A percentile compares a stretch with the other conserved stretches of the same genome.
Conservation (phyloP, 2,113 vertebrate species). For the Vulpes lagopus region DNA sequence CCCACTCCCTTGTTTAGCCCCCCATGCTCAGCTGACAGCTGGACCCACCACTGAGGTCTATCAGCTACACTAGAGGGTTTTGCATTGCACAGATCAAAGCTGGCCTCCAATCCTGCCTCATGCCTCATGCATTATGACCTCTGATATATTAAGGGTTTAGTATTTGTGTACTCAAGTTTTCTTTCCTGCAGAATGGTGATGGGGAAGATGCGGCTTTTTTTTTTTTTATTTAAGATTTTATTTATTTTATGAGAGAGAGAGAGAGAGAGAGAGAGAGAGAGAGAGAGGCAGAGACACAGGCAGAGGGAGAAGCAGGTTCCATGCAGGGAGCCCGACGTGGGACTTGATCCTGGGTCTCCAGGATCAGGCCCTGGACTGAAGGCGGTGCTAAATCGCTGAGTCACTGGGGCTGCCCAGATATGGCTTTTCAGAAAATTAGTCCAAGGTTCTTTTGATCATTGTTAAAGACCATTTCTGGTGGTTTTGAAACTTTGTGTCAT, state of each 20-base stretch:
- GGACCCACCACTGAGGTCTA: neutral
- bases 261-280: no score
- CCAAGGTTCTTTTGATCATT: neutral
- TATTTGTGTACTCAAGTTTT: neutral
- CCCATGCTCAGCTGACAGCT: neutral
- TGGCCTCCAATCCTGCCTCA: neutral
- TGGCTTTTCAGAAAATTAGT: neutral
- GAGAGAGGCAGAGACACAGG: no score
- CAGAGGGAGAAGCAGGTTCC: no score
- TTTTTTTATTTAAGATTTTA: no score
- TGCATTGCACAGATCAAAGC: neutral
- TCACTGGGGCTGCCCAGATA: no score
- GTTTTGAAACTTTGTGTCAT: conserved; percentile 24
- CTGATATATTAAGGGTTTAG: neutral
- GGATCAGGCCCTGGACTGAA: no score
- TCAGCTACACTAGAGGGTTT: neutral
- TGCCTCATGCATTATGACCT: neutral
- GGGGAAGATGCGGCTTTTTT: neutral
- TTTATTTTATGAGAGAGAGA: no score
- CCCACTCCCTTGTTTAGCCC: accelerated
- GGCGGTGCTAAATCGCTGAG: no score
- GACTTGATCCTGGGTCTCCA: no score
- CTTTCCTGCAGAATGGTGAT: neutral
- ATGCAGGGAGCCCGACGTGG: no score
- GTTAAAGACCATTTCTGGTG: neutral